Conservation (phyloP, 2,888 invertebrate genomes). For the Scaptomyza parva region DNA sequence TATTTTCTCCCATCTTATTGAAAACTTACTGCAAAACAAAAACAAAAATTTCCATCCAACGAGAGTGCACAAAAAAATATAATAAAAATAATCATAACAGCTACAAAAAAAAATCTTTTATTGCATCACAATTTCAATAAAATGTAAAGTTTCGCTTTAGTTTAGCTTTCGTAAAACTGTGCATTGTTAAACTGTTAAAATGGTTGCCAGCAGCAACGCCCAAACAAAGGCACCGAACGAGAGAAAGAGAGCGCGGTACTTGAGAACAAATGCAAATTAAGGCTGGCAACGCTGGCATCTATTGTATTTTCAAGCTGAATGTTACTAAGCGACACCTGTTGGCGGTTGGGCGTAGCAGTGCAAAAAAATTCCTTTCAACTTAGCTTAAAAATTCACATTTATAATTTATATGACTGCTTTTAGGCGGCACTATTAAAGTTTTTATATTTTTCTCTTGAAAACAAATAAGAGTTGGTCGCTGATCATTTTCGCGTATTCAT, state of each 20-base stretch:
- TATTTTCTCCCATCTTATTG: slow-evolving; percentile 41
- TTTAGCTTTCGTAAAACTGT: slow-evolving; percentile 14
- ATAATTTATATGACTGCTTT: slow-evolving; percentile 22
- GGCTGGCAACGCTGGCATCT: background rate
- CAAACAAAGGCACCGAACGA: too few species aligned
- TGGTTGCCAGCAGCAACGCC: background rate
- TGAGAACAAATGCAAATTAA: slow-evolving; percentile 24
- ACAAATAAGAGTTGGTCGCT: too few species aligned
- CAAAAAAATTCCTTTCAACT: slow-evolving; percentile 28
- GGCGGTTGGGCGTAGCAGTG: slow-evolving; percentile 1
- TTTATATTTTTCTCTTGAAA: background rate
- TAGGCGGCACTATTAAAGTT: slow-evolving; percentile 20
- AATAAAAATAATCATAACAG: slow-evolving; percentile 27
- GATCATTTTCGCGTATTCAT: background rate
- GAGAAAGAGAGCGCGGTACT: background rate
- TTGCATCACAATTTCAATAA: slow-evolving; percentile 29
- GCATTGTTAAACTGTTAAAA: slow-evolving; percentile 30
- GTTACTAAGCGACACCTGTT: slow-evolving; percentile 48
- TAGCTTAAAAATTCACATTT: slow-evolving; percentile 18
- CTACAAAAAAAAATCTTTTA: slow-evolving; percentile 20
- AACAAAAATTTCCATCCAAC: slow-evolving; percentile 30
- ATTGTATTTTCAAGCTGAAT: slow-evolving; percentile 11
- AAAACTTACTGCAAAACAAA: slow-evolving; percentile 54
- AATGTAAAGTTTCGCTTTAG: slow-evolving; percentile 15
- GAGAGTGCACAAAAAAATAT: slow-evolving; percentile 21